phyloP scores from a whole-genome alignment of 2,888 invertebrate species.

The Malachius bipustulatus region DNA sequence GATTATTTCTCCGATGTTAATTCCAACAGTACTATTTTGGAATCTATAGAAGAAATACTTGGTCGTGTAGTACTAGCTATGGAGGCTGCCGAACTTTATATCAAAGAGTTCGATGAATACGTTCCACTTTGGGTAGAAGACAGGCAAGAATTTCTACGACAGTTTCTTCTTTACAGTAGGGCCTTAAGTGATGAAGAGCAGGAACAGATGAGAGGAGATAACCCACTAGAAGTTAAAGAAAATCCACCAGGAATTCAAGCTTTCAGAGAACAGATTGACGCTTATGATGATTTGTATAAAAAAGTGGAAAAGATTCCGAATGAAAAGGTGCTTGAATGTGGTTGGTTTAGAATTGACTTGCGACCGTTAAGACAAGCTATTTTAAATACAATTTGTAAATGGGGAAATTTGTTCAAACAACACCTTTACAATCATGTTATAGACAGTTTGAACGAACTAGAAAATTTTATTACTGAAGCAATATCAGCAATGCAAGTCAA shows the following conservation, averaged over 20 bases:
- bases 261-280: conserved; percentile 73
- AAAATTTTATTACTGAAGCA: conserved; percentile 65
- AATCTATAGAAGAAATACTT: conserved; percentile 45
- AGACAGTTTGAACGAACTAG: conserved; percentile 62
- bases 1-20: conserved; percentile 1
- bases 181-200: conserved; percentile 61
- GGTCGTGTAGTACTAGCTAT: conserved; percentile 30
- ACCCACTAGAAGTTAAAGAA: conserved; percentile 24
- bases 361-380: conserved; percentile 70
- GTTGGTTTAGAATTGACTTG: conserved; percentile 71
- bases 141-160: conserved; percentile 57
- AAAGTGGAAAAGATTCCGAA: conserved; percentile 58
- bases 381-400: conserved; percentile 72
- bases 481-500: conserved; percentile 59
- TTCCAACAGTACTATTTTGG: conserved; percentile 45
- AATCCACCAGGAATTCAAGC: conserved; percentile 57
- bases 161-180: conserved; percentile 68
- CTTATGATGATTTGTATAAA: conserved; percentile 65
- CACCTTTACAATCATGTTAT: conserved; percentile 74
- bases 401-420: conserved; percentile 79
- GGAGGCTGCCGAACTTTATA: conserved; percentile 35
- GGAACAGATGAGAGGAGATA: conserved; percentile 39
- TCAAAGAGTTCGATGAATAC: conserved; percentile 50
- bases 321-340: conserved; percentile 54
- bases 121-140: conserved; percentile 74